Conservation (phyloP, 2,888 invertebrate species). For the Trissoscelio sp. region DNA sequence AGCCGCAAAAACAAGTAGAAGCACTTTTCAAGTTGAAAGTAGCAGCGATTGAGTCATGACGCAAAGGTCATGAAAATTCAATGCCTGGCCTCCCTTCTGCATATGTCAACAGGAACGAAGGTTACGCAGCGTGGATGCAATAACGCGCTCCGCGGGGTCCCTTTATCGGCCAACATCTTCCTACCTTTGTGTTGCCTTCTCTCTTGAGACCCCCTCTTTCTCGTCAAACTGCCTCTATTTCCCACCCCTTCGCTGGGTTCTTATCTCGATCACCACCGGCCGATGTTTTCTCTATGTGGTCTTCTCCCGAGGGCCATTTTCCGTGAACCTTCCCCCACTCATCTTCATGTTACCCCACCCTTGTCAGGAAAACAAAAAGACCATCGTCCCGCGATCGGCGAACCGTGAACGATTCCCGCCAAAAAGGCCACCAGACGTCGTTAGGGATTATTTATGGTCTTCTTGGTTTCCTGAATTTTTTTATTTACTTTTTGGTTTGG, state of each 20-base stretch:
- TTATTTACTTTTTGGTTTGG: conserved; percentile 6
- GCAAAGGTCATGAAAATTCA: conserved; percentile 63
- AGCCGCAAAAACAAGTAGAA: conserved; percentile 59
- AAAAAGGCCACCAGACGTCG: conserved; percentile 48
- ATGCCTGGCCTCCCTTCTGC: conserved; percentile 40
- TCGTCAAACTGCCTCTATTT: no score
- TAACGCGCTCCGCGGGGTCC: conserved; percentile 60
- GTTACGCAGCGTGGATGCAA: conserved; percentile 61
- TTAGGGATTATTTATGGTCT: conserved; percentile 59
- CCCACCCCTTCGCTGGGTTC: conserved; percentile 30
- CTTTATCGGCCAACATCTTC: conserved; percentile 57
- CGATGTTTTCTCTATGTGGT: conserved; percentile 53
- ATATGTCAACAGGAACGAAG: conserved; percentile 58
- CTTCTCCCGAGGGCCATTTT: conserved; percentile 61
- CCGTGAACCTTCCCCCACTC: conserved; percentile 20
- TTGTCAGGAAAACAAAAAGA: conserved; percentile 50
- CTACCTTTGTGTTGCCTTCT: conserved; percentile 49
- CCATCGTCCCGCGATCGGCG: conserved; percentile 43
- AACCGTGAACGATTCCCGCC: conserved; percentile 55
- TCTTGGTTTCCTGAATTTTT: conserved; percentile 24
- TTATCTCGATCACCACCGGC: conserved; percentile 56
- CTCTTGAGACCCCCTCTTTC: conserved; percentile 32
- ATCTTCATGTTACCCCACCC: no score
- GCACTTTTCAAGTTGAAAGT: conserved; percentile 30
- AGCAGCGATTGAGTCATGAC: conserved; percentile 58